These are phyloP conservation scores for Phalloptychus januarius DNA, from an alignment of 2,797 vertebrate genomes.

Conservation along the genomic window DNA sequence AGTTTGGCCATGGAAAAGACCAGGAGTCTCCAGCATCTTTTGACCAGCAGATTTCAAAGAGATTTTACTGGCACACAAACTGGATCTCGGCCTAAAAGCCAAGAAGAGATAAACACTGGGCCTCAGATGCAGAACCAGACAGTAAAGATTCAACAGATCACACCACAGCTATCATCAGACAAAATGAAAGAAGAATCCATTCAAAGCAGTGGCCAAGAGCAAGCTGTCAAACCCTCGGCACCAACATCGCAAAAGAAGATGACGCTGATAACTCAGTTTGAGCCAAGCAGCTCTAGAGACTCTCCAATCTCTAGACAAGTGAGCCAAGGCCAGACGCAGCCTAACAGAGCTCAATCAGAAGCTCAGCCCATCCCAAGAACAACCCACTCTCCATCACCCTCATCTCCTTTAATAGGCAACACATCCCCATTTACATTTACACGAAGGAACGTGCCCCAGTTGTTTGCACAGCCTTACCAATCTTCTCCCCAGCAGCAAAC, in stretches of 20 bases:
- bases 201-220: slow-evolving; percentile 39
- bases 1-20: slow-evolving; percentile 88
- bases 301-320: slow-evolving; percentile 44
- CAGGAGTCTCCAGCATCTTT: slow-evolving; percentile 82
- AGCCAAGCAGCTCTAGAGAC: slow-evolving; percentile 39
- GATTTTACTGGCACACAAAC: slow-evolving; percentile 72
- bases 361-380: slow-evolving; percentile 26
- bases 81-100: slow-evolving; percentile 40
- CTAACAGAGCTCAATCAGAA: slow-evolving; percentile 30
- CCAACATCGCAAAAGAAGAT: slow-evolving; percentile 42
- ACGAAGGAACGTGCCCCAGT: slow-evolving; percentile 27
- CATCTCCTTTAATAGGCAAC: slow-evolving; percentile 29
- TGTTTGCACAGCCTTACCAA: slow-evolving; percentile 39
- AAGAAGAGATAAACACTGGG: slow-evolving; percentile 13
- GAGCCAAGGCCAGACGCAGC: slow-evolving; percentile 35
- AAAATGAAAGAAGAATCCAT: slow-evolving; percentile 26
- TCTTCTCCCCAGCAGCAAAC: slow-evolving; percentile 59
- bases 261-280: slow-evolving; percentile 7
- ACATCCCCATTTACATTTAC: slow-evolving; percentile 38
- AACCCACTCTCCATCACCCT: slow-evolving; percentile 37
- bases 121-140: slow-evolving; percentile 31
- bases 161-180: slow-evolving; percentile 24
- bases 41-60: slow-evolving; percentile 74
- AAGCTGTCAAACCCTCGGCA: slow-evolving; percentile 37
- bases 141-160: slow-evolving; percentile 1